Evolutionary conservation across 2,888 invertebrate species (phyloP).

Genomic region (Crioceris asparagi): DNA sequence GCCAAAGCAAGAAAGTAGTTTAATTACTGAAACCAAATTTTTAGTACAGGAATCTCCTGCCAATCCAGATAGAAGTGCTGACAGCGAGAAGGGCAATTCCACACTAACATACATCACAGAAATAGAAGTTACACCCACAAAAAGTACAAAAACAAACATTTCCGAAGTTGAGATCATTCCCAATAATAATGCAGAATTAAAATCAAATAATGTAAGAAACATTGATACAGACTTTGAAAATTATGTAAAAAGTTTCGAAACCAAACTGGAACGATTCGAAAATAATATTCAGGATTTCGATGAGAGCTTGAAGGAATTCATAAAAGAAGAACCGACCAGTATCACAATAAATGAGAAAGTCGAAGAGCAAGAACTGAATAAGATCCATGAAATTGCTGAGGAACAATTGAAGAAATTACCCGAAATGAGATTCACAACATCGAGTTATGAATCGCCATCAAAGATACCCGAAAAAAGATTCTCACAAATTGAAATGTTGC

Average conservation of each 20-base stretch:
- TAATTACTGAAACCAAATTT: no score
- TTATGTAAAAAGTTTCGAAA: conserved; percentile 32
- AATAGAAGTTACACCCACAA: conserved; percentile 56
- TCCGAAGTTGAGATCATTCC: conserved; percentile 34
- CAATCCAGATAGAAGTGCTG: conserved; percentile 8
- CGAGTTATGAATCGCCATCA: conserved; percentile 48
- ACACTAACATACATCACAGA: conserved; percentile 58
- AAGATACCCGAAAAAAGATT: conserved; percentile 48
- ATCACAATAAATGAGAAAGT: conserved; percentile 22
- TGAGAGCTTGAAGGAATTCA: conserved; percentile 22
- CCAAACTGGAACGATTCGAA: conserved; percentile 26
- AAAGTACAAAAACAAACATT: conserved; percentile 24
- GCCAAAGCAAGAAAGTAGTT: no score
- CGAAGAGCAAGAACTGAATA: conserved; percentile 31
- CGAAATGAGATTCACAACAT: conserved; percentile 52
- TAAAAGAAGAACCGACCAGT: conserved; percentile 18
- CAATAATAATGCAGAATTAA: no score
- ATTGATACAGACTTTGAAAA: conserved; percentile 34
- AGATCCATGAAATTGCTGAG: conserved; percentile 36
- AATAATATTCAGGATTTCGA: conserved; percentile 29
- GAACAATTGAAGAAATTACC: conserved; percentile 38
- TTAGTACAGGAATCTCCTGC: conserved; percentile 6
- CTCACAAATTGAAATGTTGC: conserved; percentile 44
- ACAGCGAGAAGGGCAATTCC: conserved; percentile 24
- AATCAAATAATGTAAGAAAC: conserved; percentile 34